Evolutionary conservation across 1,140 invertebrate genomes (phyloP).

Genomic region (Pseudomyrmex cubaensis): DNA sequence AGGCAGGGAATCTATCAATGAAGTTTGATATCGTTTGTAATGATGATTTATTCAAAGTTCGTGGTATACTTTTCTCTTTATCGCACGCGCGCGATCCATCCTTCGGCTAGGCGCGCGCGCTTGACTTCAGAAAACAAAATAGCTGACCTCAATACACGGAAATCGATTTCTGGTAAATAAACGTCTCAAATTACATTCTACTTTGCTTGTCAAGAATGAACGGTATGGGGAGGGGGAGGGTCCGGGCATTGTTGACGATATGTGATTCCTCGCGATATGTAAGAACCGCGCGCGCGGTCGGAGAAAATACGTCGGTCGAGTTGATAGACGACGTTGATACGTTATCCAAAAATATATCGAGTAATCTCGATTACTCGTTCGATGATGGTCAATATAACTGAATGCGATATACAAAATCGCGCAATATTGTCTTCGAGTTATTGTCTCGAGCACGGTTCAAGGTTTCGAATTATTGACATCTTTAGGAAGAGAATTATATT

Average conservation of each 20-base stretch:
- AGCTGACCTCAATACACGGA: conserved; percentile 10
- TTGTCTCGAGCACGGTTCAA: background rate
- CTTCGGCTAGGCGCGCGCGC: no score
- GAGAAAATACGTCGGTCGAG: background rate
- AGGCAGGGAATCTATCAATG: background rate
- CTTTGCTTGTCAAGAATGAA: background rate
- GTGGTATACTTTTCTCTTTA: conserved; percentile 25
- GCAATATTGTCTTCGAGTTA: conserved; percentile 19
- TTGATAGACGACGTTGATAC: background rate
- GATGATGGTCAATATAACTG: conserved; percentile 15
- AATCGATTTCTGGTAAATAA: conserved; percentile 21
- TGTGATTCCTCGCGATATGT: background rate
- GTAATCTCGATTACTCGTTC: background rate
- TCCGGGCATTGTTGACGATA: background rate
- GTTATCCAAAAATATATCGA: conserved; percentile 14
- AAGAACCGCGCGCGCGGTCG: background rate
- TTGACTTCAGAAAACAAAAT: background rate
- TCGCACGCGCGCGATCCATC: background rate
- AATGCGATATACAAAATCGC: conserved; percentile 1
- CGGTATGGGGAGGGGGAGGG: background rate
- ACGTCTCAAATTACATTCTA: conserved; percentile 17
- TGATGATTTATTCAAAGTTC: conserved; percentile 37
- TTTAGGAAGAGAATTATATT: conserved; percentile 22
- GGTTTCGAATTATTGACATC: background rate
- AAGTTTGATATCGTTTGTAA: background rate